phyloP scores from a whole-genome alignment of 1,140 invertebrate genomes.

The Atta colombica region DNA sequence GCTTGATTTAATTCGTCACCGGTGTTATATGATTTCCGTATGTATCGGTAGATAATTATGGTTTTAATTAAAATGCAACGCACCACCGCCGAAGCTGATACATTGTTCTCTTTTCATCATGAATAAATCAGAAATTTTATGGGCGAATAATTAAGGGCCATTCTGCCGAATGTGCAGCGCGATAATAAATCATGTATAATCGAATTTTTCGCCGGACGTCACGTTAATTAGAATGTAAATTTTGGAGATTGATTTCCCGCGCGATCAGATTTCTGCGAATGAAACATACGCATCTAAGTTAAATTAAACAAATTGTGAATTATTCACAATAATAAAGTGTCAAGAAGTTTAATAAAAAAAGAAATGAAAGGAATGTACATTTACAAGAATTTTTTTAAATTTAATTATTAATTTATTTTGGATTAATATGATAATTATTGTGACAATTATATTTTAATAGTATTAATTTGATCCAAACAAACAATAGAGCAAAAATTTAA shows the following conservation, averaged over 20 bases:
- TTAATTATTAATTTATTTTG: not conserved
- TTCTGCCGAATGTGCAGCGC: constrained; percentile 18
- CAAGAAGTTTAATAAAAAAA: not conserved
- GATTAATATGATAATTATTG: not conserved
- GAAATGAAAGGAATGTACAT: not conserved
- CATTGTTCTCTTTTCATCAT: constrained; percentile 41
- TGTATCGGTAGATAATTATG: constrained; percentile 48
- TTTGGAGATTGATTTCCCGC: constrained; percentile 41
- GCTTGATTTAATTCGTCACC: constrained; percentile 13
- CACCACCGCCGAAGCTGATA: not conserved
- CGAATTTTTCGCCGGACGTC: constrained; percentile 46
- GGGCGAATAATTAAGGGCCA: constrained; percentile 52
- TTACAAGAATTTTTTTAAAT: not conserved
- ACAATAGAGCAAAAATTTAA: not conserved
- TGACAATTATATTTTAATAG: not conserved
- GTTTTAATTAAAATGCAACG: constrained; percentile 57
- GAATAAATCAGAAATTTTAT: constrained; percentile 57
- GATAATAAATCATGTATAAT: constrained; percentile 55
- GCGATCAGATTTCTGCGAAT: not conserved
- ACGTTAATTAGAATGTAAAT: constrained; percentile 62
- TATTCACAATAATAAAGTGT: not conserved
- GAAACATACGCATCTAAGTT: not conserved
- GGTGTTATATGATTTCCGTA: constrained; percentile 21
- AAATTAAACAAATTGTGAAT: constrained; percentile 3
- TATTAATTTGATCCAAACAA: not conserved